phyloP scores from a whole-genome alignment of 2,888 invertebrate species.

The Microdon myrmicae region DNA sequence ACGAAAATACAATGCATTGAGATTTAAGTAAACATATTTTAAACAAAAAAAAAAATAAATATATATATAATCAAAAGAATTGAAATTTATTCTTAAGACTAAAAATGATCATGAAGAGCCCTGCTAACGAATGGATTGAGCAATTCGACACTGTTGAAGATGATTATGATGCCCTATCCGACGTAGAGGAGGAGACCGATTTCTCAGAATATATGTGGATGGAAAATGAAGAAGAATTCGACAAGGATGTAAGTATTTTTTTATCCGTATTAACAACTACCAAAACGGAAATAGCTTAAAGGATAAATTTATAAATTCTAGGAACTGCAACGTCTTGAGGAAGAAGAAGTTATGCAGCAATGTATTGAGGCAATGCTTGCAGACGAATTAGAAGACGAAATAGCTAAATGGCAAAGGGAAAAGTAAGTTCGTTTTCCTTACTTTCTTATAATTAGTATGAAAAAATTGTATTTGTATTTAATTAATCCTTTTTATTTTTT shows the following conservation, averaged over 20 bases:
- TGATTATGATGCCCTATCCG: slow-evolving; percentile 63
- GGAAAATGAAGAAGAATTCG: slow-evolving; percentile 93
- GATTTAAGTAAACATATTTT: no score
- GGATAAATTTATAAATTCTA: slow-evolving; percentile 61
- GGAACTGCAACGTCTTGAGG: slow-evolving; percentile 87
- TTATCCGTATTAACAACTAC: no score
- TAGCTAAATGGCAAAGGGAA: slow-evolving; percentile 63
- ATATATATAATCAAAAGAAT: no score
- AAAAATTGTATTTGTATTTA: no score
- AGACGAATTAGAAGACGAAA: slow-evolving; percentile 73
- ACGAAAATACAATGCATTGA: no score
- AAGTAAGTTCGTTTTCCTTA: slow-evolving; percentile 55
- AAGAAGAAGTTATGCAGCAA: slow-evolving; percentile 88
- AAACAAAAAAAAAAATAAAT: no score
- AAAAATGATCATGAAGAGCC: slow-evolving; percentile 65
- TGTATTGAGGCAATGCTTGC: slow-evolving; percentile 87
- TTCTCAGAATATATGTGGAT: slow-evolving; percentile 95
- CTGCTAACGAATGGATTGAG: slow-evolving; percentile 64
- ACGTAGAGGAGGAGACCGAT: slow-evolving; percentile 69
- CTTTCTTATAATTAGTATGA: background rate
- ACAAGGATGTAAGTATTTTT: slow-evolving; percentile 79
- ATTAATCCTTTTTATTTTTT: slow-evolving; percentile 25
- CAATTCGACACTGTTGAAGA: slow-evolving; percentile 62
- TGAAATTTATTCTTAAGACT: slow-evolving; percentile 3
- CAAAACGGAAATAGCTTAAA: no score